Conservation (phyloP, 2,113 vertebrate species). For the Strix uralensis region DNA sequence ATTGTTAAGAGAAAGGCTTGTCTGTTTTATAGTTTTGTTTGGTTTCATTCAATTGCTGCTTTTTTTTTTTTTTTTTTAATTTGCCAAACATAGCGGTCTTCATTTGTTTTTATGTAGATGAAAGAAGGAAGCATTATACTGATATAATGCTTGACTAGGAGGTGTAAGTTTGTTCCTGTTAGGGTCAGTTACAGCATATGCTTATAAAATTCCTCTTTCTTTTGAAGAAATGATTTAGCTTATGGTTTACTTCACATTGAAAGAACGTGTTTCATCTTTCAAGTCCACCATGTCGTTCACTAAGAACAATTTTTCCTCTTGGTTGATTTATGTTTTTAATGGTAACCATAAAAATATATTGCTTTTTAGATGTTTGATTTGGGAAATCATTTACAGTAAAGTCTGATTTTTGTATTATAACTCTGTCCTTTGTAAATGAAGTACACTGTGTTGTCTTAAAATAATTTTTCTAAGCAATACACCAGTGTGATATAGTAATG, state of each 20-base stretch:
- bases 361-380: constrained; percentile 61
- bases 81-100: background rate
- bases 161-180: background rate
- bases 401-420: constrained; percentile 5
- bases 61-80: background rate
- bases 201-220: background rate
- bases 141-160: background rate
- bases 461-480: constrained; percentile 52
- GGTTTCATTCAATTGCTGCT: background rate
- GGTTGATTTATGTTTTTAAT: background rate
- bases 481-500: constrained; percentile 42
- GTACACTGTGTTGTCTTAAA: constrained; percentile 45
- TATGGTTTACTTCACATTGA: background rate
- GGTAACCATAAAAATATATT: constrained; percentile 25
- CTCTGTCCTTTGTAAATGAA: constrained; percentile 50
- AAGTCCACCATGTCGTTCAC: background rate
- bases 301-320: background rate
- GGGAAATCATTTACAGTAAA: constrained; percentile 55
- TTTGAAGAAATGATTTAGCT: background rate
- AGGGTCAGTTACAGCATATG: background rate
- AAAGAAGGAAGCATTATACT: background rate
- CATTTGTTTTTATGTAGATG: background rate
- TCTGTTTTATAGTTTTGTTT: background rate
- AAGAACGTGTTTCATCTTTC: background rate
- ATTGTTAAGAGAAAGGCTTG: background rate